Evolutionary conservation across 1,140 invertebrate species (phyloP).

Genomic region (Himalopsyche phryganea): DNA sequence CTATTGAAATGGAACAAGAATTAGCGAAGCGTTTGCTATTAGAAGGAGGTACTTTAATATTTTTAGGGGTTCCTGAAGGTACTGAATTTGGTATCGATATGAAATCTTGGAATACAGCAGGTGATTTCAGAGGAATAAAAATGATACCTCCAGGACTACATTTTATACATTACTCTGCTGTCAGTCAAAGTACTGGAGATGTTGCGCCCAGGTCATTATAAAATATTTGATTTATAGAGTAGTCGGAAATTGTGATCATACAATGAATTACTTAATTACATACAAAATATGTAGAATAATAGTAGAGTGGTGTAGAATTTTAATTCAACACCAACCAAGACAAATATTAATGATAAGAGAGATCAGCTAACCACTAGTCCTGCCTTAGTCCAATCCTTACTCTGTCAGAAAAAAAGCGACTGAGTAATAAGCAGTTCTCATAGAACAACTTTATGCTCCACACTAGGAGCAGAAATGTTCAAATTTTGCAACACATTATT

Average conservation of each 20-base stretch:
- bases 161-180: conserved; percentile 84
- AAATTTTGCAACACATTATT: too few relatives aligned
- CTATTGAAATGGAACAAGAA: conserved; percentile 69
- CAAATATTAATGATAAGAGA: too few relatives aligned
- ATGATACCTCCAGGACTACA: conserved; percentile 98
- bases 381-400: too few relatives aligned
- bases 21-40: conserved; percentile 72
- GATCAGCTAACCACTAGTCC: too few relatives aligned
- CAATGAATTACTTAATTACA: not conserved
- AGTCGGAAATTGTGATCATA: too few relatives aligned
- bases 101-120: conserved; percentile 88
- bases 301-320: too few relatives aligned
- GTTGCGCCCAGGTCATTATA: conserved; percentile 41
- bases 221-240: too few relatives aligned
- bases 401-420: too few relatives aligned
- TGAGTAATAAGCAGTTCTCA: too few relatives aligned
- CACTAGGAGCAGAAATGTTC: too few relatives aligned
- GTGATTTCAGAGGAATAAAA: conserved; percentile 93
- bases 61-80: conserved; percentile 78
- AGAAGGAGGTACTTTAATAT: conserved; percentile 78
- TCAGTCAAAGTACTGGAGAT: conserved; percentile 54
- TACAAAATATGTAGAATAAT: not conserved
- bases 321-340: too few relatives aligned
- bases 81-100: conserved; percentile 97
- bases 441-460: too few relatives aligned